These are phyloP conservation scores for Stegophylla sp. DNA, from an alignment of 2,888 invertebrate species.

Conservation along the genomic window DNA sequence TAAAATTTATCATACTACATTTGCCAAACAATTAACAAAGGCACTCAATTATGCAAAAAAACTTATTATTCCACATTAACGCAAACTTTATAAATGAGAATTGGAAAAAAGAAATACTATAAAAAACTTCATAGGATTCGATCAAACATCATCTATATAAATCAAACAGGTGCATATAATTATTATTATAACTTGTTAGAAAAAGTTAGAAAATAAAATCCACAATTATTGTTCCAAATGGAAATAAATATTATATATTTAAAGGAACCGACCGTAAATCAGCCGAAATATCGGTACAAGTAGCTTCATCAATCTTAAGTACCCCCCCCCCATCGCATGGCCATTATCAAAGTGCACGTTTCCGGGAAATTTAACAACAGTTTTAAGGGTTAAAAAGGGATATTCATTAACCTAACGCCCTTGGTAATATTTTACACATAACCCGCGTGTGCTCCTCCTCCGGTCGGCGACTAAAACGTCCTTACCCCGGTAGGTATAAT, in stretches of 20 bases:
- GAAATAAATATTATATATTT: conserved; percentile 10
- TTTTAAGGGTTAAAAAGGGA: conserved; percentile 56
- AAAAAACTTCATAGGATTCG: too few species aligned
- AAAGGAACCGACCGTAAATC: not conserved
- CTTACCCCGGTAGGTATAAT: conserved; percentile 6
- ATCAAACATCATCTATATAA: not conserved
- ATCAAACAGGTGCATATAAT: not conserved
- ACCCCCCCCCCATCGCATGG: not conserved
- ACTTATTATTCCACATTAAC: too few species aligned
- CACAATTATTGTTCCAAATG: not conserved
- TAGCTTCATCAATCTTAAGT: conserved; percentile 50
- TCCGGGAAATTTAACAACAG: conserved; percentile 55
- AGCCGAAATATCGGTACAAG: conserved; percentile 24
- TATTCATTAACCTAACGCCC: conserved; percentile 56
- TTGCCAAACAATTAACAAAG: too few species aligned
- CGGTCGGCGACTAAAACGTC: conserved; percentile 32
- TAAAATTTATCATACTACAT: too few species aligned
- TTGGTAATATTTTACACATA: conserved; percentile 47
- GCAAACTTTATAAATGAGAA: too few species aligned
- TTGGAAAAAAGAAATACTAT: too few species aligned
- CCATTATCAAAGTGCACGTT: conserved; percentile 36
- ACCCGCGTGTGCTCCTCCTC: conserved; percentile 9
- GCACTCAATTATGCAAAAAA: too few species aligned
- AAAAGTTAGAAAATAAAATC: not conserved
- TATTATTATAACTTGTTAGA: not conserved